Percentiles rank a stretch among this genome's conserved stretches.
Evolutionary conservation across 1,140 invertebrate species (phyloP).

Genomic region (Arctopsyche grandis): DNA sequence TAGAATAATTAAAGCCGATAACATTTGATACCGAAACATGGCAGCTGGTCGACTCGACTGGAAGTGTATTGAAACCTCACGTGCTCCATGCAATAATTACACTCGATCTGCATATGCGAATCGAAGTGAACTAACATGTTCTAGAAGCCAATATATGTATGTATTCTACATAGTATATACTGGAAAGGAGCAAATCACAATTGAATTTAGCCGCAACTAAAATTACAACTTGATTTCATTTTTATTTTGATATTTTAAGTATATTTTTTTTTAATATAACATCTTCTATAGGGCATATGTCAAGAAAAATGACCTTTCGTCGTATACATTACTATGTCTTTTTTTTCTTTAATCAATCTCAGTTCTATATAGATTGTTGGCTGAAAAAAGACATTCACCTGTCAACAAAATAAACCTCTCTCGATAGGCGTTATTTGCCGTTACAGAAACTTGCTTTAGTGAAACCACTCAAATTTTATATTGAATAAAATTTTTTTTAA

Average conservation of each 20-base stretch:
- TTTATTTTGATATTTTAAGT: no score
- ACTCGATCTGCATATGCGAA: not conserved
- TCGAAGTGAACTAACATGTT: conserved; percentile 12
- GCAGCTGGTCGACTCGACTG: not conserved
- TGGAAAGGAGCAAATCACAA: no score
- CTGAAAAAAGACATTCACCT: not conserved
- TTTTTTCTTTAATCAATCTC: conserved; percentile 16
- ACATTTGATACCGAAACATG: conserved; percentile 7
- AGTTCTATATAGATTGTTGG: not conserved
- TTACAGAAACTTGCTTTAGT: not conserved
- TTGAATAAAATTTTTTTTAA: not conserved
- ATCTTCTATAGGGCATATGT: no score
- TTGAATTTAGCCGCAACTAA: no score
- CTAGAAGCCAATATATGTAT: not conserved
- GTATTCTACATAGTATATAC: no score
- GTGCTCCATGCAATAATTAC: conserved; percentile 1
- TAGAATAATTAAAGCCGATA: no score
- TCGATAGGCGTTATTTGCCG: not conserved
- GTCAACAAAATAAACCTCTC: not conserved
- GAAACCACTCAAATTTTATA: not conserved
- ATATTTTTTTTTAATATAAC: no score
- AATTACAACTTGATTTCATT: no score
- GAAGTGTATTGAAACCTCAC: conserved; percentile 34
- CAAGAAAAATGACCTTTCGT: not conserved
- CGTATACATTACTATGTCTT: not conserved